phyloP scores from a whole-genome alignment of 2,113 vertebrate species.

The Ramphastos sulfuratus region DNA sequence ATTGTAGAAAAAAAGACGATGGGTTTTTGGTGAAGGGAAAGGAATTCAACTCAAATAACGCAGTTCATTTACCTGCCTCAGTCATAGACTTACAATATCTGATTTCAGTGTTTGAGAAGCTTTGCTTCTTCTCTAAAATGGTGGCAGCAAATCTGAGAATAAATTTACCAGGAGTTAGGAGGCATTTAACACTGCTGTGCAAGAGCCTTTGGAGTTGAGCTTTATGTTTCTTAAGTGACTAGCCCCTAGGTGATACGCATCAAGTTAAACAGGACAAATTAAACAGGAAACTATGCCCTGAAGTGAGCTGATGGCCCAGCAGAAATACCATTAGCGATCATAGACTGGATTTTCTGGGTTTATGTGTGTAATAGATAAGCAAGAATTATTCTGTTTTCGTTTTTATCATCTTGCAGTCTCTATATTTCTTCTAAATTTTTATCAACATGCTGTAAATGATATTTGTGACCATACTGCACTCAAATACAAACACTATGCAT shows the following conservation, averaged over 20 bases:
- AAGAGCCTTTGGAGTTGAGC: not conserved
- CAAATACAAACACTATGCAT: not conserved
- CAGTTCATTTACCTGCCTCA: not conserved
- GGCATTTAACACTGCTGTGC: not conserved
- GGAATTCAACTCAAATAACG: not conserved
- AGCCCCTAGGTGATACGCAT: not conserved
- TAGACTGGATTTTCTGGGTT: not conserved
- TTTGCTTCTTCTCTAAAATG: not conserved
- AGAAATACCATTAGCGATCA: not conserved
- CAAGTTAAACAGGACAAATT: not conserved
- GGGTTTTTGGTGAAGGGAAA: not conserved
- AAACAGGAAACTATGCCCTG: not conserved
- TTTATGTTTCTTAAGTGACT: not conserved
- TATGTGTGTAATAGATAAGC: not conserved
- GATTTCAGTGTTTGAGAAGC: not conserved
- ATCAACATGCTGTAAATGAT: not conserved
- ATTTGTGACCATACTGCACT: not conserved
- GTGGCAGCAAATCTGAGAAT: not conserved
- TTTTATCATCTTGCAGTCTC: not conserved
- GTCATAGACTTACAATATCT: not conserved
- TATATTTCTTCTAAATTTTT: not conserved
- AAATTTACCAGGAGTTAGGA: not conserved
- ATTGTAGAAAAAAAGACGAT: not conserved
- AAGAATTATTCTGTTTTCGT: not conserved
- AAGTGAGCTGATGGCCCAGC: not conserved